phyloP scores from a whole-genome alignment of 2,888 invertebrate genomes.

The Cephus runcator region DNA sequence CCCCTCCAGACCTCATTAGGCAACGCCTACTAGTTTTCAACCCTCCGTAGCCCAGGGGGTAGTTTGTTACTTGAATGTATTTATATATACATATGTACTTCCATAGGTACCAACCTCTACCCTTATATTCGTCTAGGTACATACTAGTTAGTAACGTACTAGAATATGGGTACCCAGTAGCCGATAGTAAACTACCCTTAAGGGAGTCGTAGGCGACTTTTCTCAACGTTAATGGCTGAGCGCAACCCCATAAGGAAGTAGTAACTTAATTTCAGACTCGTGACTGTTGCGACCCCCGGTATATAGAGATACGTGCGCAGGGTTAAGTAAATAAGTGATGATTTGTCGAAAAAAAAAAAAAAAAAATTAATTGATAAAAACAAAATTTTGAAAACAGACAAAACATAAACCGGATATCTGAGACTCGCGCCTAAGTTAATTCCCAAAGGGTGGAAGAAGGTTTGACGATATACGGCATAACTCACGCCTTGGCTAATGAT shows the following conservation, averaged over 20 bases:
- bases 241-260: not conserved
- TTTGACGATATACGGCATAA: slow-evolving; percentile 9
- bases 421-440: not conserved
- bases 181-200: not conserved
- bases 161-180: not conserved
- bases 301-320: not conserved
- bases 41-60: not conserved
- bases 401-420: not conserved
- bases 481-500: slow-evolving; percentile 41
- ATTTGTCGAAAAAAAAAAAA: not conserved
- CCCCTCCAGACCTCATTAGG: slow-evolving; percentile 38
- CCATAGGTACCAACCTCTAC: not conserved
- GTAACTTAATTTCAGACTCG: not conserved
- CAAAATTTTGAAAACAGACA: not conserved
- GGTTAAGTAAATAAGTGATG: not conserved
- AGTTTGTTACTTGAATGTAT: not conserved
- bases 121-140: not conserved
- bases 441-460: slow-evolving; percentile 1
- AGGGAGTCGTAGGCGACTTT: not conserved
- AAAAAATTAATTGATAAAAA: not conserved
- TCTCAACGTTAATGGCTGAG: not conserved
- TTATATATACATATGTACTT: not conserved
- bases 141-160: not conserved
- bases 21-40: slow-evolving; percentile 12
- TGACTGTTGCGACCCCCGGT: not conserved